Percentiles rank a stretch among this genome's conserved stretches.
Conservation (phyloP, 2,113 vertebrate species). For the Craseonycteris thonglongyai region DNA sequence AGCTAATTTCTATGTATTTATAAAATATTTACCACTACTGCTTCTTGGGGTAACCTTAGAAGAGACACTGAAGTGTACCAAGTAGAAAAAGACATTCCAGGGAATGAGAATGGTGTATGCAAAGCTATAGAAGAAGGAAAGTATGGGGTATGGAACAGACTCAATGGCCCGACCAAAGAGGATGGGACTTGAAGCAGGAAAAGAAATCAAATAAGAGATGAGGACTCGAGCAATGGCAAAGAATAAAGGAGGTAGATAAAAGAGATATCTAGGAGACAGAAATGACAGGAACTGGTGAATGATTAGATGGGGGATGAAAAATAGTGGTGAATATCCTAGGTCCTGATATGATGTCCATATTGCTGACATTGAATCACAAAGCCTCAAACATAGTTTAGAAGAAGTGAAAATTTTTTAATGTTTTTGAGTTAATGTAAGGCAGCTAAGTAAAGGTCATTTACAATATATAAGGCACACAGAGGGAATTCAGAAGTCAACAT, state of each 20-base stretch:
- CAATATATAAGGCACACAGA: not conserved
- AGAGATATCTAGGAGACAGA: not conserved
- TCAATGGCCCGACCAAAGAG: not conserved
- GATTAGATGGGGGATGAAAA: not conserved
- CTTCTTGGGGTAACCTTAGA: not conserved
- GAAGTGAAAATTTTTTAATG: not conserved
- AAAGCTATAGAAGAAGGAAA: not conserved
- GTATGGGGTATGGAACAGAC: not conserved
- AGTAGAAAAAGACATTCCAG: not conserved
- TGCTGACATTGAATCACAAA: not conserved
- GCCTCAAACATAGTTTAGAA: not conserved
- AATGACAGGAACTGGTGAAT: not conserved
- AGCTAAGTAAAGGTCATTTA: not conserved
- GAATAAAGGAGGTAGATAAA: not conserved
- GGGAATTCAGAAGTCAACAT: slow-evolving; percentile 17
- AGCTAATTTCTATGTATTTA: not conserved
- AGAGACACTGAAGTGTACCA: not conserved
- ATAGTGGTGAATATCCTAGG: not conserved
- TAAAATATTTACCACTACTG: not conserved
- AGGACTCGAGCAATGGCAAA: not conserved
- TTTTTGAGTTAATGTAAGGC: not conserved
- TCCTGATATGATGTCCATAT: not conserved
- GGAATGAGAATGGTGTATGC: not conserved
- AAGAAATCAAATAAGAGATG: not conserved
- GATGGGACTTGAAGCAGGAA: not conserved